These are phyloP conservation scores for Cosmia trapezina DNA, from an alignment of 2,888 invertebrate genomes.

Conservation along the genomic window DNA sequence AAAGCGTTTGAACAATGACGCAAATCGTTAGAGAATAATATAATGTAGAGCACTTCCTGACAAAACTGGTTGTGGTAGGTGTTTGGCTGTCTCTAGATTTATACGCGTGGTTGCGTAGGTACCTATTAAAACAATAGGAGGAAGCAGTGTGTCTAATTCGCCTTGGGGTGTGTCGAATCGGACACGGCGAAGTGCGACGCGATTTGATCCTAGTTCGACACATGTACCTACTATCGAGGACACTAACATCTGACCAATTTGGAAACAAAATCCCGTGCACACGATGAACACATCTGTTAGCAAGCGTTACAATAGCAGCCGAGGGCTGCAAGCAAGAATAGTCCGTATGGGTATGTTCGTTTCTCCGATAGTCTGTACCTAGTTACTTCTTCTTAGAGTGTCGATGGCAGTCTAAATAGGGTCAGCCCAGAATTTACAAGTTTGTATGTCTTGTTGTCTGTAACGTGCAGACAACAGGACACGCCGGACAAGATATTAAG, in stretches of 20 bases:
- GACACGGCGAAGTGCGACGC: constrained; percentile 33
- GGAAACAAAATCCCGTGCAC: too few species aligned
- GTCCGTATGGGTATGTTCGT: too few species aligned
- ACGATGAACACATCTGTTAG: too few species aligned
- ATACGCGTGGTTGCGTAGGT: constrained; percentile 46
- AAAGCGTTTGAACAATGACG: constrained; percentile 60
- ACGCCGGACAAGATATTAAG: not conserved
- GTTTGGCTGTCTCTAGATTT: constrained; percentile 41
- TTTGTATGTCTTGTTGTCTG: not conserved
- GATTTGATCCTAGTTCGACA: not conserved
- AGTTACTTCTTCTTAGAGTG: not conserved
- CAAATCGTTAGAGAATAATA: constrained; percentile 56
- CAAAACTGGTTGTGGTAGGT: constrained; percentile 59
- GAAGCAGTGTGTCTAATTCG: constrained; percentile 60
- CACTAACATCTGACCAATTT: too few species aligned
- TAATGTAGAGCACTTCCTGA: constrained; percentile 71
- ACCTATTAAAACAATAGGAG: constrained; percentile 60
- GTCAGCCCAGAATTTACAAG: not conserved
- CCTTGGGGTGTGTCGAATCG: constrained; percentile 59
- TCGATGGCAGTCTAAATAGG: not conserved
- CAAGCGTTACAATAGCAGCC: too few species aligned
- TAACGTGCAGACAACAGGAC: not conserved
- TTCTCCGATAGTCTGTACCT: not conserved
- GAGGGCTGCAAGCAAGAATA: too few species aligned
- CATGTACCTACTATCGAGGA: not conserved